These are phyloP conservation scores for Priocnemis perturbator DNA, from an alignment of 2,888 invertebrate genomes.

Conservation along the genomic window DNA sequence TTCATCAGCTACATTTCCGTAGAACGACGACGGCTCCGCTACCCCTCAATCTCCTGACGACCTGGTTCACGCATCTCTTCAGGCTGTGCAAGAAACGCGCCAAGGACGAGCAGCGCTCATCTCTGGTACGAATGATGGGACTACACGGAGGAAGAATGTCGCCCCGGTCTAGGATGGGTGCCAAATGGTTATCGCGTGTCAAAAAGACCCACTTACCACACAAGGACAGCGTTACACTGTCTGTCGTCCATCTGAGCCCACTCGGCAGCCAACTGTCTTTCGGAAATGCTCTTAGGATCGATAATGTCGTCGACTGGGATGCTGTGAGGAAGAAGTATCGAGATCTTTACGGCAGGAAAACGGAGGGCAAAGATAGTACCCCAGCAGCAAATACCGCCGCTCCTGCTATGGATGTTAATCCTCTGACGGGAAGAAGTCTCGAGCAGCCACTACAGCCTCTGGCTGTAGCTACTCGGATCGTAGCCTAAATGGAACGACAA, in stretches of 20 bases:
- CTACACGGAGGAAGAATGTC: slow-evolving; percentile 83
- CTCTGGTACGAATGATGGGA: slow-evolving; percentile 89
- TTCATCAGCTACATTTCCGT: slow-evolving; percentile 10
- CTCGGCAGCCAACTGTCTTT: slow-evolving; percentile 90
- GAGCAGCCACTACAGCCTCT: no score
- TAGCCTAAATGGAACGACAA: slow-evolving; percentile 20
- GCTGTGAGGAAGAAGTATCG: slow-evolving; percentile 92
- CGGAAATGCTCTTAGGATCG: slow-evolving; percentile 84
- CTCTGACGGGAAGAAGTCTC: slow-evolving; percentile 26
- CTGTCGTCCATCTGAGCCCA: slow-evolving; percentile 88
- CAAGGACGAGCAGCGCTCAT: slow-evolving; percentile 86
- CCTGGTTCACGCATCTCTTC: slow-evolving; percentile 91
- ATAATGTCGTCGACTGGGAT: slow-evolving; percentile 95
- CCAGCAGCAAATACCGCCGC: not conserved
- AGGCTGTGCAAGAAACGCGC: slow-evolving; percentile 86
- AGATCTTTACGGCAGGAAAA: slow-evolving; percentile 81
- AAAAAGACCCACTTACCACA: slow-evolving; percentile 90
- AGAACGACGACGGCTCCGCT: slow-evolving; percentile 97
- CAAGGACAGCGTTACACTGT: slow-evolving; percentile 86
- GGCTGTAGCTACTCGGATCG: no score
- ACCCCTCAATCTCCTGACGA: slow-evolving; percentile 97
- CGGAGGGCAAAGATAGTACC: slow-evolving; percentile 62
- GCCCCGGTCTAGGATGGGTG: slow-evolving; percentile 90
- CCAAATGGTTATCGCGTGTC: slow-evolving; percentile 92
- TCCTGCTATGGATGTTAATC: slow-evolving; percentile 28